Evolutionary conservation across 2,113 vertebrate genomes (phyloP).

Genomic region (Lepidothrix coronata): DNA sequence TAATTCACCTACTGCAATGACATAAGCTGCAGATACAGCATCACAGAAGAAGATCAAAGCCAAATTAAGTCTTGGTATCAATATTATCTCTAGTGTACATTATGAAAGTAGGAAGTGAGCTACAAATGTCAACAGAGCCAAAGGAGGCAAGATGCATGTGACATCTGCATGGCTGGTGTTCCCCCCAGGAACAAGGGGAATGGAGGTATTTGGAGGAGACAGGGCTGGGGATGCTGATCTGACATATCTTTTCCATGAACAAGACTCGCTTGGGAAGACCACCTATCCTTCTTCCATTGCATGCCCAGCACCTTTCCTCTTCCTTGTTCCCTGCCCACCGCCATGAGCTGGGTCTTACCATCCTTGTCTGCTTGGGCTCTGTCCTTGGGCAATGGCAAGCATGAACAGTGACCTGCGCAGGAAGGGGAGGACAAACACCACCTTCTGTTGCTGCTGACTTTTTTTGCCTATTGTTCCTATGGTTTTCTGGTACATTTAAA

Average conservation of each 20-base stretch:
- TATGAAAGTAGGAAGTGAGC: background rate
- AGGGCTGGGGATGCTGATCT: background rate
- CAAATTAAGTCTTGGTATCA: background rate
- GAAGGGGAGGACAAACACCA: background rate
- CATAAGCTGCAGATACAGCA: background rate
- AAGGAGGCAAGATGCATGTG: background rate
- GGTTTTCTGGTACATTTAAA: background rate
- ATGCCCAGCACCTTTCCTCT: background rate
- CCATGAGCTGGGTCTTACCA: accelerated
- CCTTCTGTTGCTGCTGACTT: background rate
- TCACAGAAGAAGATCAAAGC: background rate
- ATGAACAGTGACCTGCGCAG: accelerated
- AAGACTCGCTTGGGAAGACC: background rate
- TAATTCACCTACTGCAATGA: background rate
- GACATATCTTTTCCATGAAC: background rate
- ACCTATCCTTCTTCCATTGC: accelerated
- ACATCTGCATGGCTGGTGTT: accelerated
- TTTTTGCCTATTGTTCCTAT: background rate
- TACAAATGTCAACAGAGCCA: background rate
- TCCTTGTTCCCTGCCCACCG: background rate
- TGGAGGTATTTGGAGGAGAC: background rate
- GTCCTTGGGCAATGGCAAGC: background rate
- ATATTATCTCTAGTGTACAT: background rate
- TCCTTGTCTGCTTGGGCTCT: background rate
- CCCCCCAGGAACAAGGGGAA: background rate